These are phyloP conservation scores for Echiichthys vipera DNA, from an alignment of 2,797 vertebrate genomes.

Conservation along the genomic window DNA sequence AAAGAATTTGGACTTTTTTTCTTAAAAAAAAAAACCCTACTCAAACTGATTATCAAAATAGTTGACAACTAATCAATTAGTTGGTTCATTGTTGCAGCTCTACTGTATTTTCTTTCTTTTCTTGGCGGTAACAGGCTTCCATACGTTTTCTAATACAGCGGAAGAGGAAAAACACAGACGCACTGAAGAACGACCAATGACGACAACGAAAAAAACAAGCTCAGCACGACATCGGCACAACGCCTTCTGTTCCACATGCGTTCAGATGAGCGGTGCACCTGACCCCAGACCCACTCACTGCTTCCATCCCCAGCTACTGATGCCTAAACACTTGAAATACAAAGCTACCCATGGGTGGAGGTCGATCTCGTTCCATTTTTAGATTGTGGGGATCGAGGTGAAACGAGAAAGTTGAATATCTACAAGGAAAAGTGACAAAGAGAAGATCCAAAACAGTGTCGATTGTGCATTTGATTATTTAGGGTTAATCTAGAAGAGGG, in stretches of 20 bases:
- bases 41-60: too few species aligned
- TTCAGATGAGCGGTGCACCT: constrained; percentile 53
- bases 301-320: constrained; percentile 31
- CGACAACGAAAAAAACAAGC: constrained; percentile 52
- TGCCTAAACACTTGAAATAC: constrained; percentile 25
- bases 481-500: constrained; percentile 67
- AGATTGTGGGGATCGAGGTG: constrained; percentile 43
- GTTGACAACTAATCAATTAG: too few species aligned
- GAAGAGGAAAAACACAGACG: constrained; percentile 26
- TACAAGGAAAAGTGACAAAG: constrained; percentile 56
- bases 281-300: constrained; percentile 8
- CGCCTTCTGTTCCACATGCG: constrained; percentile 69
- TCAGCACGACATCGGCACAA: constrained; percentile 58
- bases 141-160: constrained; percentile 23
- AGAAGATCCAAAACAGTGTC: constrained; percentile 63
- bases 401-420: constrained; percentile 49
- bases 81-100: too few species aligned
- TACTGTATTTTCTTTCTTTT: background rate
- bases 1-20: background rate
- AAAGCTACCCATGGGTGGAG: constrained; percentile 39
- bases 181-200: constrained; percentile 70
- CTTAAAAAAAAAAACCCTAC: too few species aligned
- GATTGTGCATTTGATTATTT: constrained; percentile 80
- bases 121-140: constrained; percentile 25
- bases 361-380: constrained; percentile 27